Percentiles rank a stretch among this genome's conserved stretches.
Evolutionary conservation across 2,797 vertebrate genomes (phyloP).

Genomic region (Malurus leucopterus): DNA sequence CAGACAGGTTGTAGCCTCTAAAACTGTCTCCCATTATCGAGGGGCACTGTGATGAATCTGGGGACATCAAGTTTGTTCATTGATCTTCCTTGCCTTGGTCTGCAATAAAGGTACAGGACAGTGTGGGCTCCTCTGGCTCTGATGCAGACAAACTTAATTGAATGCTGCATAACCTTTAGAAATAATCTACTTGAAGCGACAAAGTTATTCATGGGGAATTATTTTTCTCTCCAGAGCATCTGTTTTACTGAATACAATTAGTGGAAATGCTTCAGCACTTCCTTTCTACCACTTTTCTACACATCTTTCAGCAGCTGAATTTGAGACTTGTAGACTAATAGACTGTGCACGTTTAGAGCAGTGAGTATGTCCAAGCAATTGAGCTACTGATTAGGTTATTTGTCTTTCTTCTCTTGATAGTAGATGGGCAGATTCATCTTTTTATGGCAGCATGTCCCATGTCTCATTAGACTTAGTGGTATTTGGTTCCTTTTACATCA

Average conservation of each 20-base stretch:
- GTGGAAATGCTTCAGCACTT: neutral
- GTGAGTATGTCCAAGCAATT: neutral
- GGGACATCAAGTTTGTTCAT: neutral
- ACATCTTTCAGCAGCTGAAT: neutral
- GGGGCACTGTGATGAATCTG: accelerated
- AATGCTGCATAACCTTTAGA: neutral
- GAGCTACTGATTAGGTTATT: neutral
- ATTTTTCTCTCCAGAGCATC: neutral
- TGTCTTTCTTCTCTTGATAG: neutral
- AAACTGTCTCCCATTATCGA: accelerated
- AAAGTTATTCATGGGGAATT: neutral
- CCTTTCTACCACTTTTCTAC: neutral
- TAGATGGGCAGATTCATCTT: neutral
- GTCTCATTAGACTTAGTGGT: neutral
- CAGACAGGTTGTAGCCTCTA: neutral
- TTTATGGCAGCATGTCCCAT: neutral
- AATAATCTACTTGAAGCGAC: neutral
- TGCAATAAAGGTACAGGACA: neutral
- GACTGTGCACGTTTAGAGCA: accelerated
- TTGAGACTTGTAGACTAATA: neutral
- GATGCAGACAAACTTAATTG: neutral
- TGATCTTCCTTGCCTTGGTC: neutral
- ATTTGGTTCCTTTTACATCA: neutral
- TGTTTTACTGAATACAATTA: neutral
- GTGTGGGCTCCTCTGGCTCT: neutral